phyloP scores from a whole-genome alignment of 1,140 invertebrate species.

The Drosophila yakuba region DNA sequence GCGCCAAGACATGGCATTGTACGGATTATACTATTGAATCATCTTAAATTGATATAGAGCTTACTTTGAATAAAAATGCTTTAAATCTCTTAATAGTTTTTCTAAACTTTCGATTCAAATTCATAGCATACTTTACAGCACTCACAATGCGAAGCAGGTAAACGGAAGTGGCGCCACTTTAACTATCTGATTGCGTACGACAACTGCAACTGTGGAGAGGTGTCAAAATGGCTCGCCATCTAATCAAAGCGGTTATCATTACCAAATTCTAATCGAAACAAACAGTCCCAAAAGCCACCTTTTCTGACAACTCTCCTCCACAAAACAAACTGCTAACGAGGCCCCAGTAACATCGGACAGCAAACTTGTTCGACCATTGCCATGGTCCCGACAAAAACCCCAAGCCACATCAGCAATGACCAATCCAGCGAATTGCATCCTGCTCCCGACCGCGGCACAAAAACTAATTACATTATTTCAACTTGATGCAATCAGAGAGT shows the following conservation, averaged over 20 bases:
- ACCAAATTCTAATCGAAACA: slow-evolving; percentile 21
- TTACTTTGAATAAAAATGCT: too few species aligned
- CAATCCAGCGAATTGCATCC: slow-evolving; percentile 39
- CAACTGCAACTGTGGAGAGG: slow-evolving; percentile 5
- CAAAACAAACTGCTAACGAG: slow-evolving; percentile 40
- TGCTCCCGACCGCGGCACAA: slow-evolving; percentile 58
- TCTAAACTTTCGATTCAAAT: not conserved
- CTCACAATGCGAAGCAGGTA: too few species aligned
- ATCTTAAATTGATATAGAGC: not conserved
- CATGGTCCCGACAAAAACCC: slow-evolving; percentile 10
- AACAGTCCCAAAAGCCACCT: slow-evolving; percentile 8
- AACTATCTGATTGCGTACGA: slow-evolving; percentile 23
- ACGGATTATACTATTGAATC: not conserved
- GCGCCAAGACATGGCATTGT: not conserved
- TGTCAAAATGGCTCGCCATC: slow-evolving; percentile 23
- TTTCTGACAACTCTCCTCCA: slow-evolving; percentile 11
- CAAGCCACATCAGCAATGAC: slow-evolving; percentile 24
- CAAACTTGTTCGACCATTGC: slow-evolving; percentile 20
- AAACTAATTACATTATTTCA: slow-evolving; percentile 82
- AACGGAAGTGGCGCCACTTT: not conserved
- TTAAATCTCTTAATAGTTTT: too few species aligned
- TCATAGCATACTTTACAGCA: slow-evolving; percentile 5
- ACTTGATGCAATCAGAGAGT: slow-evolving; percentile 80
- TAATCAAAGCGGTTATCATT: slow-evolving; percentile 21
- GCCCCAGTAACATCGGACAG: slow-evolving; percentile 20